Conservation (phyloP, 2,888 invertebrate species). For the Apamea monoglypha region DNA sequence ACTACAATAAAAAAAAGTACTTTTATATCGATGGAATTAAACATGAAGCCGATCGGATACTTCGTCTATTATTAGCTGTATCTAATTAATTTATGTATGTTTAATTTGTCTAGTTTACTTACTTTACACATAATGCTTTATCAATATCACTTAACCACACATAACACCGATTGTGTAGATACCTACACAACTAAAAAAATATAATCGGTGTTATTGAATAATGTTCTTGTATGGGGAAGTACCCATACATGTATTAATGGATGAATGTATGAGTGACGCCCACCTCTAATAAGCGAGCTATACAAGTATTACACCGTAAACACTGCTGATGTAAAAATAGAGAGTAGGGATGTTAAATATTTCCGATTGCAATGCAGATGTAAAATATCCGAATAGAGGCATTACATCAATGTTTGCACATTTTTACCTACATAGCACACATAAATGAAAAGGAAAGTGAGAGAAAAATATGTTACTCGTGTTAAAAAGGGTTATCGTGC, state of each 20-base stretch:
- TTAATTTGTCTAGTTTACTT: constrained; percentile 33
- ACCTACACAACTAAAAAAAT: constrained; percentile 55
- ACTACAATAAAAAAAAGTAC: constrained; percentile 48
- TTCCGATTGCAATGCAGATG: constrained; percentile 58
- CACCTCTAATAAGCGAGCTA: constrained; percentile 57
- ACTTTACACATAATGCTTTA: constrained; percentile 42
- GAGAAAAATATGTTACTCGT: constrained; percentile 58
- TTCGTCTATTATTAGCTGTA: constrained; percentile 47
- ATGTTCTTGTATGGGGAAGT: constrained; percentile 62
- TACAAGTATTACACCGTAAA: constrained; percentile 61
- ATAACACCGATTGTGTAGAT: constrained; percentile 39
- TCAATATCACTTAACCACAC: constrained; percentile 46
- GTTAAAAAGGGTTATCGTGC: constrained; percentile 67
- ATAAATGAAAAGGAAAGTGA: constrained; percentile 60
- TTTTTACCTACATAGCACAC: constrained; percentile 37
- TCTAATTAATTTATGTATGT: constrained; percentile 25
- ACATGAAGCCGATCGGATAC: constrained; percentile 51
- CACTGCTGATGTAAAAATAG: constrained; percentile 66
- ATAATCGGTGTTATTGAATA: constrained; percentile 45
- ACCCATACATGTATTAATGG: constrained; percentile 50
- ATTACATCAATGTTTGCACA: constrained; percentile 23
- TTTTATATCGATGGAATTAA: constrained; percentile 58
- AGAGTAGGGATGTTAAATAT: constrained; percentile 59
- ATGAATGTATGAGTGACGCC: constrained; percentile 62
- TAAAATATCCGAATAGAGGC: constrained; percentile 54